Evolutionary conservation across 1,140 invertebrate species (phyloP).

Genomic region (Bombus confusus): DNA sequence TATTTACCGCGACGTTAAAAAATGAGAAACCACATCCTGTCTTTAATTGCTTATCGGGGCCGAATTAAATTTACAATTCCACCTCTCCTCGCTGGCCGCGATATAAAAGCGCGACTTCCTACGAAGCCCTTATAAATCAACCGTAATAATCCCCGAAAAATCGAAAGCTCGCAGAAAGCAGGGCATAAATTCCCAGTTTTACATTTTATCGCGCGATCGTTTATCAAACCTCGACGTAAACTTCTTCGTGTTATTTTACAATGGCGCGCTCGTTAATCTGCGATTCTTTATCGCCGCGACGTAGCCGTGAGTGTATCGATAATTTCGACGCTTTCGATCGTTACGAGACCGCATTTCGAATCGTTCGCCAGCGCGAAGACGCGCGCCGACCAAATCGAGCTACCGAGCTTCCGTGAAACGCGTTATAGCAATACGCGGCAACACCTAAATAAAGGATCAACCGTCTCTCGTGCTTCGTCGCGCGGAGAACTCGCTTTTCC

Average conservation of each 20-base stretch:
- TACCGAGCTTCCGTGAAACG: neutral
- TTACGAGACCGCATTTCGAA: neutral
- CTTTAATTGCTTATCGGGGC: constrained; percentile 43
- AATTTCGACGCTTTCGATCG: neutral
- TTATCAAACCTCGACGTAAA: constrained; percentile 39
- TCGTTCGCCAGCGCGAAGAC: neutral
- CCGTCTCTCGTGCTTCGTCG: constrained; percentile 12
- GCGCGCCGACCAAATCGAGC: neutral
- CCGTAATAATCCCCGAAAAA: constrained; percentile 47
- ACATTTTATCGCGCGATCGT: constrained; percentile 46
- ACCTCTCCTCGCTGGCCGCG: neutral
- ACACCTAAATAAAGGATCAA: constrained; percentile 36
- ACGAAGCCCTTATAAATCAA: constrained; percentile 34
- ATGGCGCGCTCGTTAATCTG: constrained; percentile 32
- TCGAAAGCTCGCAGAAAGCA: constrained; percentile 36
- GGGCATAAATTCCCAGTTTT: constrained; percentile 40
- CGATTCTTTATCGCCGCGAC: constrained; percentile 11
- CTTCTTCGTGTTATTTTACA: constrained; percentile 43
- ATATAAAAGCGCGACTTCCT: constrained; percentile 39
- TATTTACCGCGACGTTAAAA: constrained; percentile 43
- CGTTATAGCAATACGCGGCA: neutral
- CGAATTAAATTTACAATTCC: constrained; percentile 39
- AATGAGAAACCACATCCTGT: constrained; percentile 15
- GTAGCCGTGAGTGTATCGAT: neutral
- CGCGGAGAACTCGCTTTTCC: constrained; percentile 30